Percentiles rank a stretch among this genome's conserved stretches.
phyloP scores from a whole-genome alignment of 1,140 invertebrate genomes.

The Drosophila mayri region DNA sequence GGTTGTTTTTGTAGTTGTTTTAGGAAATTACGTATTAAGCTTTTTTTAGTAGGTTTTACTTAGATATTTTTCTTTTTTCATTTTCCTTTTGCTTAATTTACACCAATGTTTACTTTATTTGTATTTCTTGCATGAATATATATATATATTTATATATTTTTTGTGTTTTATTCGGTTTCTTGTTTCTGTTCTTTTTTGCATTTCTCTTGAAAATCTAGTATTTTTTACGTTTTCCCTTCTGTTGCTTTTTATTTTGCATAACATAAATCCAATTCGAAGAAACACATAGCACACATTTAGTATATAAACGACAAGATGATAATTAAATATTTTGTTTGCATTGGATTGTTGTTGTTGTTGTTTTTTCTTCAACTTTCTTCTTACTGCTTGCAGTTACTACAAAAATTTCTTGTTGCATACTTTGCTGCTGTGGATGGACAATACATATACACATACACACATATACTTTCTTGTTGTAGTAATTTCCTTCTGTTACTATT shows the following conservation, averaged over 20 bases:
- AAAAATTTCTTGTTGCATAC: slow-evolving; percentile 37
- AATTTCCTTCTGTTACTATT: slow-evolving; percentile 32
- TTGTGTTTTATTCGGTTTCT: slow-evolving; percentile 14
- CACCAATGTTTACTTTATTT: slow-evolving; percentile 59
- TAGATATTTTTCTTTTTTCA: slow-evolving; percentile 4
- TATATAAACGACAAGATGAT: slow-evolving; percentile 75
- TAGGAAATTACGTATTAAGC: slow-evolving; percentile 77
- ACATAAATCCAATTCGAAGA: slow-evolving; percentile 62
- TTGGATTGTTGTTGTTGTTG: slow-evolving; percentile 21
- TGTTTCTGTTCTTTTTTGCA: slow-evolving; percentile 28
- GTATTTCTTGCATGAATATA: slow-evolving; percentile 46
- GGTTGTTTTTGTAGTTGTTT: slow-evolving; percentile 33
- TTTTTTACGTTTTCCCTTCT: slow-evolving; percentile 11
- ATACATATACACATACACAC: slow-evolving; percentile 45
- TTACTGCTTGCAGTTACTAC: slow-evolving; percentile 41
- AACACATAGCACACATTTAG: slow-evolving; percentile 70
- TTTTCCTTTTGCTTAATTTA: slow-evolving; percentile 49
- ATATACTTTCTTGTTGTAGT: slow-evolving; percentile 19
- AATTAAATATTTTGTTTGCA: slow-evolving; percentile 54
- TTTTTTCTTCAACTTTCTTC: slow-evolving; percentile 8
- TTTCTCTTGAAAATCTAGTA: background rate
- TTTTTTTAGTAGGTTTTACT: slow-evolving; percentile 51
- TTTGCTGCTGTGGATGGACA: slow-evolving; percentile 44
- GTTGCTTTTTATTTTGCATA: slow-evolving; percentile 20
- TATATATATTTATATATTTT: slow-evolving; percentile 21